Base-by-base conservation (phyloP, 2,888 invertebrate species). In the Dryocosmus kuriphilus region DNA sequence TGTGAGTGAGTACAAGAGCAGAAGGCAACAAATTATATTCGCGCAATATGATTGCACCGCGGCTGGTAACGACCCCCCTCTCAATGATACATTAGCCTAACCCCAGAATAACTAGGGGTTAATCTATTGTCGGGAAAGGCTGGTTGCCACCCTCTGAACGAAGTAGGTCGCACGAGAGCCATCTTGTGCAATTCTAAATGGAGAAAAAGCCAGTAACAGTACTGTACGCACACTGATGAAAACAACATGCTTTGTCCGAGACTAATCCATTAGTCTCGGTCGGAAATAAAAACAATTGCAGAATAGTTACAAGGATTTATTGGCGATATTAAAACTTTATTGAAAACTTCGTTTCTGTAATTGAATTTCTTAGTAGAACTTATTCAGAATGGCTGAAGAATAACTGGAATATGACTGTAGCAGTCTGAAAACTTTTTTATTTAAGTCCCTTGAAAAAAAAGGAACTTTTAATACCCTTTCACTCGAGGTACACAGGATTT, bases 1-100 rank as follows among this genome's bases (percentile, higher is more conserved):
- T 51, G 51, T 77, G 81, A 78, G 81, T 79, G 79, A 78, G 77
- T 75, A 80, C 76, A 71, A 75, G 80, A 82, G 81, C 84, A 85
- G 83, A 84, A 82, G 85, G 83, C 79, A 82, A 82, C 85, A 85
- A 85, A 85, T 85, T 83, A 85, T 81, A 81, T 83, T 84, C 85
- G 79, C 78, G 79, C 80, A 76, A 81, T 74, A 73, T 79, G 79
- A 83, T 81, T 81, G 79, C 79, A 71, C 60, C 74, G 60, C 67
- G 76, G 67, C 65, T 76, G 74, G 55, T 71, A 60, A 71, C 77
- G 16, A 60, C 51, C 46, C 76, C 76, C 76, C 78, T 76, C 77
- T 80, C 78, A 78, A 82, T 82, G 81, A 83, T 81, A 81, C 82
- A 82, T 81, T 82, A 78, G 79, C 75, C 78, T 75, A 78, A 74